A percentile compares a stretch with the other conserved stretches of the same genome.
phyloP scores from a whole-genome alignment of 2,888 invertebrate genomes.

The Himalopsyche kuldschensis region DNA sequence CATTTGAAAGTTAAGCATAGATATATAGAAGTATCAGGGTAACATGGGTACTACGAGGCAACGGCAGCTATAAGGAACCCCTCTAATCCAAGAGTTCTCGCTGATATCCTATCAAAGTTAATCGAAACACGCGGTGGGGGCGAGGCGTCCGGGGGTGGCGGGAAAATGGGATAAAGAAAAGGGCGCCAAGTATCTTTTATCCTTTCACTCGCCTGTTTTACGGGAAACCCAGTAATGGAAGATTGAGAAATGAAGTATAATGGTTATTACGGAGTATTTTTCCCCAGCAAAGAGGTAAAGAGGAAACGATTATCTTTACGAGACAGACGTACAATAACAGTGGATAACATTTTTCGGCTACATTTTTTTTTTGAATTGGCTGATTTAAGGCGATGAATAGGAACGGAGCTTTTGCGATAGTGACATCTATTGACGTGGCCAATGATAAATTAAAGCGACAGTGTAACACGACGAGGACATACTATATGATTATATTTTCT shows the following conservation, averaged over 20 bases:
- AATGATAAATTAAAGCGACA: not conserved
- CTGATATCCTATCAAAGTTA: conserved; percentile 13
- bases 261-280: not conserved
- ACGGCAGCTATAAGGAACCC: not conserved
- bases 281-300: not conserved
- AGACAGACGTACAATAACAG: not conserved
- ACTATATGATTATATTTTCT: too few relatives aligned
- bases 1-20: not conserved
- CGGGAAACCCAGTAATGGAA: not conserved
- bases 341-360: not conserved
- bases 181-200: not conserved
- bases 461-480: too few relatives aligned
- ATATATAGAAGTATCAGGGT: not conserved
- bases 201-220: not conserved
- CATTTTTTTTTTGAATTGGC: not conserved
- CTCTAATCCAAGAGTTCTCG: conserved; percentile 2
- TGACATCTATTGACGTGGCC: not conserved
- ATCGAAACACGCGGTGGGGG: conserved; percentile 4
- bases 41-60: not conserved
- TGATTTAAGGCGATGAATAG: not conserved
- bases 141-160: not conserved
- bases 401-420: not conserved
- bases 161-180: not conserved
- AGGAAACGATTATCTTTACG: not conserved
- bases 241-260: conserved; percentile 1